phyloP scores from a whole-genome alignment of 1,140 invertebrate genomes.

The Zaprionus ghesquierei region DNA sequence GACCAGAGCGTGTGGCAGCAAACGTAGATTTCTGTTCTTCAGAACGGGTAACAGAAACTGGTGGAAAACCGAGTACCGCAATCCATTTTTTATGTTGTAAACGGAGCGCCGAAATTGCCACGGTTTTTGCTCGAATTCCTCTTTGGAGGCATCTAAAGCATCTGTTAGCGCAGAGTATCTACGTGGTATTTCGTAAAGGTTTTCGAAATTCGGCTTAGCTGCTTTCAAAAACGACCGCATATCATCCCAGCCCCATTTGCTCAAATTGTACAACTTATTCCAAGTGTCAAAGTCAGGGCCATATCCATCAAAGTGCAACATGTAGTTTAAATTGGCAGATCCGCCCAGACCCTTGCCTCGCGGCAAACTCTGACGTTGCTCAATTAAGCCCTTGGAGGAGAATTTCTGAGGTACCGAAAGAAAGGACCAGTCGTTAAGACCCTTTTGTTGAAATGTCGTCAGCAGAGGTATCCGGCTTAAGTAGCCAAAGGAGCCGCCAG shows the following conservation, averaged over 20 bases:
- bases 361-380: constrained; percentile 86
- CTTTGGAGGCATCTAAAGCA: constrained; percentile 83
- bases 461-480: constrained; percentile 85
- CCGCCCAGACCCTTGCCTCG: constrained; percentile 88
- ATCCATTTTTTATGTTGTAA: constrained; percentile 86
- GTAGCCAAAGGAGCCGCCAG: constrained; percentile 87
- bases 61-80: constrained; percentile 87
- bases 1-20: constrained; percentile 87
- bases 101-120: constrained; percentile 83
- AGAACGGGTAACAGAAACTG: constrained; percentile 87
- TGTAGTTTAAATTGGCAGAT: constrained; percentile 88
- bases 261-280: constrained; percentile 82
- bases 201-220: constrained; percentile 35
- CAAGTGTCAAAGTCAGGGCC: constrained; percentile 86
- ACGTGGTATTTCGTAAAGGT: constrained; percentile 50
- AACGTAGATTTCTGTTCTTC: constrained; percentile 86
- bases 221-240: constrained; percentile 62
- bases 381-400: constrained; percentile 86
- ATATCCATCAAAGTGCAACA: constrained; percentile 86
- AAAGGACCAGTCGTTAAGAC: constrained; percentile 87
- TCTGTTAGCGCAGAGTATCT: constrained; percentile 83
- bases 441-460: constrained; percentile 86
- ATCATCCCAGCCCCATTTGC: constrained; percentile 83
- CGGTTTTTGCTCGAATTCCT: constrained; percentile 81
- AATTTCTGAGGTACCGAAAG: constrained; percentile 85